phyloP scores from a whole-genome alignment of 2,888 invertebrate genomes.

The Dioctria linearis region DNA sequence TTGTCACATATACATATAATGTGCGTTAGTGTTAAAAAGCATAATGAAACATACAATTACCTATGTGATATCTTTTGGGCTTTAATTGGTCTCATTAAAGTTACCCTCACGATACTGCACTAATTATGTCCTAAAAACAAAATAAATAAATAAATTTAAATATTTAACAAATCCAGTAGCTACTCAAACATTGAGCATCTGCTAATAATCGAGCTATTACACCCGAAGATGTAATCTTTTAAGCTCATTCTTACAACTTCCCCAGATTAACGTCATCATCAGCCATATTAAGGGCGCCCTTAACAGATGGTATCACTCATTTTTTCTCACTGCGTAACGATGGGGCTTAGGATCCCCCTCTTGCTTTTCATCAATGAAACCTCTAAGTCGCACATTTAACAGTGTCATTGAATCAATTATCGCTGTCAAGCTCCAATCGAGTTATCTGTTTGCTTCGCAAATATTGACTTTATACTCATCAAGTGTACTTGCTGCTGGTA shows the following conservation, averaged over 20 bases:
- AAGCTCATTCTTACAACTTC: background rate
- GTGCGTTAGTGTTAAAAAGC: no score
- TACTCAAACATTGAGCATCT: no score
- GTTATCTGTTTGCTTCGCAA: conserved; percentile 40
- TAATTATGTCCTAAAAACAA: no score
- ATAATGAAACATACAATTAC: no score
- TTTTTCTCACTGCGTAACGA: background rate
- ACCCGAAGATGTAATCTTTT: background rate
- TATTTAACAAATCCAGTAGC: no score
- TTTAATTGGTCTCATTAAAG: no score
- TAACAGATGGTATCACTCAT: background rate
- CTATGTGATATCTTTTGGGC: no score
- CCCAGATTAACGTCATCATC: background rate
- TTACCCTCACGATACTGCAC: no score
- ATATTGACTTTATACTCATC: conserved; percentile 50
- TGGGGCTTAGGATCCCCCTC: background rate
- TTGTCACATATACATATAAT: no score
- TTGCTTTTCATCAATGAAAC: background rate
- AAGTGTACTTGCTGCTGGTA: conserved; percentile 36
- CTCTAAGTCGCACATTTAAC: conserved; percentile 46
- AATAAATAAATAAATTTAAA: no score
- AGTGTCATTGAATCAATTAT: conserved; percentile 54
- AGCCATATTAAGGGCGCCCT: background rate
- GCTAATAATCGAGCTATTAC: background rate
- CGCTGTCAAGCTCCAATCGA: conserved; percentile 29